phyloP scores from a whole-genome alignment of 2,888 invertebrate species.

The Tachina grossa region DNA sequence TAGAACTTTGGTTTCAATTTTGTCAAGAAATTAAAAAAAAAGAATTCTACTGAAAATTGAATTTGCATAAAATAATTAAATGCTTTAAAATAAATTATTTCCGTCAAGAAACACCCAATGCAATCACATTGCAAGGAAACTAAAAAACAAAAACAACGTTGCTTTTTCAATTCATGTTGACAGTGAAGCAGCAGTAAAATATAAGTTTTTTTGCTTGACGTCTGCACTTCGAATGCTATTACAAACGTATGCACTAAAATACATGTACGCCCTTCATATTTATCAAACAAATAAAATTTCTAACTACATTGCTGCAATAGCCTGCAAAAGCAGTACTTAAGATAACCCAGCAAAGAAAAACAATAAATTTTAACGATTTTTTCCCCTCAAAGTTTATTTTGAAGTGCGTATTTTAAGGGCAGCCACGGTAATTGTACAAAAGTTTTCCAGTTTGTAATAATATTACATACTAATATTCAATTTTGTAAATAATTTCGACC shows the following conservation, averaged over 20 bases:
- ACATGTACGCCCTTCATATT: conserved; percentile 14
- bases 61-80: conserved; percentile 59
- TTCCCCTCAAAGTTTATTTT: no score
- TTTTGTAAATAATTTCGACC: no score
- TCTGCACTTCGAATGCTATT: conserved; percentile 27
- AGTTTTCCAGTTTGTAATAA: no score
- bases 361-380: neutral
- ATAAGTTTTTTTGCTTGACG: conserved; percentile 20
- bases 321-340: neutral
- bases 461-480: no score
- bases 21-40: neutral
- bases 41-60: conserved; percentile 9
- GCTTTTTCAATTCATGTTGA: conserved; percentile 5
- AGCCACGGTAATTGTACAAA: no score
- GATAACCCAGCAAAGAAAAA: neutral
- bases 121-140: neutral
- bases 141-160: conserved; percentile 6
- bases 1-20: conserved; percentile 11
- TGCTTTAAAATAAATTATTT: conserved; percentile 55
- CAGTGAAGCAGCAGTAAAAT: conserved; percentile 30
- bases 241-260: neutral
- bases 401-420: no score
- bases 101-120: conserved; percentile 41
- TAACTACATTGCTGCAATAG: neutral
- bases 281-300: conserved; percentile 32